These are phyloP conservation scores for Mellilla xanthometata DNA, from an alignment of 2,888 invertebrate genomes.

Conservation along the genomic window DNA sequence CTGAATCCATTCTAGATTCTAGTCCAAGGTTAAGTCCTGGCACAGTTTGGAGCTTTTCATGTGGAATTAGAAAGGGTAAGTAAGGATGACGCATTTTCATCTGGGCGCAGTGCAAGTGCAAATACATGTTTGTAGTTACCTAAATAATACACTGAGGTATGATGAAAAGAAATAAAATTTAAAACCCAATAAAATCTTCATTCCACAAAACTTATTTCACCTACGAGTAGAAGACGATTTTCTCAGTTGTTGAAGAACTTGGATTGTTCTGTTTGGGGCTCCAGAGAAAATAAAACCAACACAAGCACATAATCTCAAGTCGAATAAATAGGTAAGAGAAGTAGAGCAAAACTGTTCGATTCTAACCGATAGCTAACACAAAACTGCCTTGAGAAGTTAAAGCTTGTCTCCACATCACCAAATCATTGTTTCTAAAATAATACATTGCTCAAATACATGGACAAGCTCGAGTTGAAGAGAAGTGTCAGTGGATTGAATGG, in stretches of 20 bases:
- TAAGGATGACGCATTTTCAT: too few species aligned
- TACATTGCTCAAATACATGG: constrained; percentile 14
- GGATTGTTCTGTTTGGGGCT: constrained; percentile 1
- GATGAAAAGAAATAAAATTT: too few species aligned
- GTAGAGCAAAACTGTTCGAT: neutral
- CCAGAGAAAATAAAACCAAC: constrained; percentile 13
- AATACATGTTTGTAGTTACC: too few species aligned
- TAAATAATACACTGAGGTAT: too few species aligned
- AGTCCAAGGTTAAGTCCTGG: too few species aligned
- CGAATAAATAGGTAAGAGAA: neutral
- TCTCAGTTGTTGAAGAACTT: neutral
- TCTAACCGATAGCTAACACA: constrained; percentile 1
- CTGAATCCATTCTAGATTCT: too few species aligned
- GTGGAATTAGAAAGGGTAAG: too few species aligned
- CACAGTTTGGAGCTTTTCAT: too few species aligned
- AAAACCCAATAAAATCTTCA: too few species aligned
- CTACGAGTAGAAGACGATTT: constrained; percentile 4
- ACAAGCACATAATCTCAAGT: constrained; percentile 4
- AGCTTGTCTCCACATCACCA: constrained; percentile 14
- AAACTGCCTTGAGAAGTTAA: constrained; percentile 3
- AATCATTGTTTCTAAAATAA: constrained; percentile 22
- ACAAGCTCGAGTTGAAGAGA: constrained; percentile 12
- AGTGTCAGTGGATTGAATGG: constrained; percentile 24
- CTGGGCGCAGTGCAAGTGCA: too few species aligned
- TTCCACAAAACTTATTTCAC: neutral